phyloP scores from a whole-genome alignment of 2,113 vertebrate genomes.

The Pontoporia blainvillei region DNA sequence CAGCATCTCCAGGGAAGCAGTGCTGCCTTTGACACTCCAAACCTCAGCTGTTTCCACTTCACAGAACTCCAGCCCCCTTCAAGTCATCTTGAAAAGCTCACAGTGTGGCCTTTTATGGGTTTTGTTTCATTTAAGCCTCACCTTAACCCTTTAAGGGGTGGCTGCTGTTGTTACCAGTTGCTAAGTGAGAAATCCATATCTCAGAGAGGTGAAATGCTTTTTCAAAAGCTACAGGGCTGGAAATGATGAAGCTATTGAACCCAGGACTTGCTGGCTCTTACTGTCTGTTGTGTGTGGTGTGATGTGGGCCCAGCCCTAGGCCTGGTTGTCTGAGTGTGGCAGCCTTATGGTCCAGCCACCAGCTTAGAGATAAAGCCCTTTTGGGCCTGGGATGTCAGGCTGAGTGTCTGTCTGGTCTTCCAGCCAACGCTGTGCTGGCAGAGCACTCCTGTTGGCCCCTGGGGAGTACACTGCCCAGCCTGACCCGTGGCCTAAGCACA shows the following conservation, averaged over 20 bases:
- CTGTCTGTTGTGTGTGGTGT: background rate
- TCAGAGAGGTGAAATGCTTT: background rate
- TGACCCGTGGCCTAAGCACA: accelerated
- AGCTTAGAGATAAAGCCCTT: background rate
- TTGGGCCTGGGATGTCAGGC: background rate
- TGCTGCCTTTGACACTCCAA: background rate
- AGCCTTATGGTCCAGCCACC: background rate
- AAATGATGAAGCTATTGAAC: background rate
- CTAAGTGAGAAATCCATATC: background rate
- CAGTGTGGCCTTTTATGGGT: accelerated
- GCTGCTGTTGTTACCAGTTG: background rate
- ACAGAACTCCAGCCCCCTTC: background rate
- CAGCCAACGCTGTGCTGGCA: background rate
- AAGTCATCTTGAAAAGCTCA: background rate
- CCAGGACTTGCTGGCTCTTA: background rate
- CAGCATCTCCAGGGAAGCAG: background rate
- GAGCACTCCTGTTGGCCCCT: background rate
- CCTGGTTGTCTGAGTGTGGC: background rate
- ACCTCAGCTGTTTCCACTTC: background rate
- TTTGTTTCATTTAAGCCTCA: background rate
- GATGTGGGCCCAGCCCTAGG: too few relatives aligned
- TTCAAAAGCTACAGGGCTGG: background rate
- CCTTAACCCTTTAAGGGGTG: background rate
- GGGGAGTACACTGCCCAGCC: background rate
- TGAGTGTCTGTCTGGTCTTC: background rate